Evolutionary conservation across 2,888 invertebrate genomes (phyloP), one percentile per base, ranked within the genome.

Genomic region (Phragmatobia fuliginosa): DNA sequence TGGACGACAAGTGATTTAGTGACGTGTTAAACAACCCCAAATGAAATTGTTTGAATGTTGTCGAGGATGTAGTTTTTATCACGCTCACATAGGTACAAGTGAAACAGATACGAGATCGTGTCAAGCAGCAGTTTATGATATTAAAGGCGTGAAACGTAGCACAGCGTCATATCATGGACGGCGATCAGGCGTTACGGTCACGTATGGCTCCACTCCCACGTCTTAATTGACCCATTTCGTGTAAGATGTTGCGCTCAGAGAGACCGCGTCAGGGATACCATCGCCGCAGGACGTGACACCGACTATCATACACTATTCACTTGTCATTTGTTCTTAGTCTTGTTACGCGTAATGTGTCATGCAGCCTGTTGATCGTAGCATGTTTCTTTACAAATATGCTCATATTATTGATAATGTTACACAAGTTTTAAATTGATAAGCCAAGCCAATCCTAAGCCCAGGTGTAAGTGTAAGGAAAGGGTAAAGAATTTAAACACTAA

Each of bases 151-250:
- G 92, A 94, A 94, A 92, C 88, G 87, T 88, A 86, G 88, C 92
- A 91, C 91, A 83, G 88, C 82, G 78, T 80, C 82, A 76, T 92
- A 92, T 93, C 92, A 78, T 77, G 75, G 75, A 68, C 80, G 72
- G 78, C 71, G 88, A 94, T 93, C 94, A 84, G 88, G 92, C 93
- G 94, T 92, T 90, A 92, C 93, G 92, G 94, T 94, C 95, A 94
- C 94, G 95, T 92, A 86, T 85, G 85, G 78, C 81, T 87, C 82
- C 94, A 93, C 94, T 94, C 94, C 94, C 94, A 94, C 95, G 94
- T 94, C 93, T 92, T 94, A 94, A 95, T 95, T 94, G 94, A 94
- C 94, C 94, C 88, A 93, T 93, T 95, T 94, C 92, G 93, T 93
- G 93, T 94, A 90, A 92, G 91, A 91, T 90, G 92, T 88, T 83